A percentile compares a stretch with the other conserved stretches of the same genome.
Evolutionary conservation across 2,113 vertebrate species (phyloP).

Genomic region (Gasterosteus nipponicus): DNA sequence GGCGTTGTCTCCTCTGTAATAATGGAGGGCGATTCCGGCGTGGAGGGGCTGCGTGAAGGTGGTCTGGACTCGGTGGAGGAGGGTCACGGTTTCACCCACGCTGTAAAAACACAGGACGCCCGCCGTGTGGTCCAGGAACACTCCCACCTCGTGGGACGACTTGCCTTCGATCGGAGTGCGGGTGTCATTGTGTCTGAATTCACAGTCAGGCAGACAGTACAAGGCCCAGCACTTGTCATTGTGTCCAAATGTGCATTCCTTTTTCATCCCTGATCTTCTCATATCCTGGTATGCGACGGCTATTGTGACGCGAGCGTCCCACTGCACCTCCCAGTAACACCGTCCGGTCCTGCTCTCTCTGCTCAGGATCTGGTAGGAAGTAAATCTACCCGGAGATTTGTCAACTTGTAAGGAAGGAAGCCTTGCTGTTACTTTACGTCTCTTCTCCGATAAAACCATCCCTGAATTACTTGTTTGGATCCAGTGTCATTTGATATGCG

Average conservation of each 20-base stretch:
- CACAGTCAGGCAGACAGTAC: not conserved
- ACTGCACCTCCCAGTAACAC: conserved; percentile 20
- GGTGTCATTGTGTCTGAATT: not conserved
- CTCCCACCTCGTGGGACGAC: not conserved
- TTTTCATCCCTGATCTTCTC: not conserved
- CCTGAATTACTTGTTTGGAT: not conserved
- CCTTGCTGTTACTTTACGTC: not conserved
- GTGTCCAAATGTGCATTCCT: not conserved
- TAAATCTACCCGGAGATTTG: not conserved
- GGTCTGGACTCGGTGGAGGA: conserved; percentile 10
- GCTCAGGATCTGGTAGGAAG: not conserved
- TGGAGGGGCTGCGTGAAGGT: conserved; percentile 11
- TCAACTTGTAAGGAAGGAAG: not conserved
- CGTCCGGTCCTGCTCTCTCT: conserved; percentile 21
- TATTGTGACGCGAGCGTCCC: not conserved
- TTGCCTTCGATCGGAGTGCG: not conserved
- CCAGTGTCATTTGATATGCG: not conserved
- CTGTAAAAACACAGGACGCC: not conserved
- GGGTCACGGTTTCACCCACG: not conserved
- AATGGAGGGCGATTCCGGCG: conserved; percentile 8
- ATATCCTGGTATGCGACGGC: not conserved
- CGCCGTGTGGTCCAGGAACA: not conserved
- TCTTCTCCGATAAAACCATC: not conserved
- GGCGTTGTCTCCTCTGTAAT: not conserved
- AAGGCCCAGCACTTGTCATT: not conserved